Evolutionary conservation across 2,888 invertebrate species (phyloP).

Genomic region (Amiota communis): DNA sequence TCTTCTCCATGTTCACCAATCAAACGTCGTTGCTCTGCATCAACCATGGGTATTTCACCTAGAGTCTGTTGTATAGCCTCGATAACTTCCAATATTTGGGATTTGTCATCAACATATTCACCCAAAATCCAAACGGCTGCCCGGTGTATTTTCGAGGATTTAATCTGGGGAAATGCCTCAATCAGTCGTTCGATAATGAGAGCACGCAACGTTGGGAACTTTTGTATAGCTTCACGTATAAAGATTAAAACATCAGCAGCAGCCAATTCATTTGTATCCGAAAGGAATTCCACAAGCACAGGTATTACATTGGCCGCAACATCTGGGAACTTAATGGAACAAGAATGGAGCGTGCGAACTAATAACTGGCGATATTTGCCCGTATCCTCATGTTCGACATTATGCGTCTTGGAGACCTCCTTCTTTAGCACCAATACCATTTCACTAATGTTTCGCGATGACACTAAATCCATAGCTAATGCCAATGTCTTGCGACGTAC

Average conservation of each 20-base stretch:
- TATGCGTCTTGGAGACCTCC: slow-evolving; percentile 91
- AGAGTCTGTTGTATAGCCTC: slow-evolving; percentile 82
- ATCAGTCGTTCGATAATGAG: slow-evolving; percentile 84
- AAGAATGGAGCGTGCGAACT: slow-evolving; percentile 94
- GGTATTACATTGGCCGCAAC: slow-evolving; percentile 95
- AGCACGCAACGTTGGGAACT: slow-evolving; percentile 86
- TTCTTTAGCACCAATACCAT: slow-evolving; percentile 94
- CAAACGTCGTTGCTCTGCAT: slow-evolving; percentile 80
- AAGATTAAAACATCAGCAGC: slow-evolving; percentile 96
- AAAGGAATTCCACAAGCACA: slow-evolving; percentile 93
- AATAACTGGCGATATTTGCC: slow-evolving; percentile 95
- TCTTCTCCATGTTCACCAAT: slow-evolving; percentile 81
- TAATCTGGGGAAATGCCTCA: slow-evolving; percentile 89
- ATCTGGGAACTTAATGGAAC: slow-evolving; percentile 96
- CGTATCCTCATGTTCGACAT: slow-evolving; percentile 94
- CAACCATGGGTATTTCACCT: slow-evolving; percentile 80
- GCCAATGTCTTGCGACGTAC: slow-evolving; percentile 90
- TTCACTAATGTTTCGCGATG: slow-evolving; percentile 94
- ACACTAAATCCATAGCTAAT: slow-evolving; percentile 91
- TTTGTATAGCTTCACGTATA: slow-evolving; percentile 95
- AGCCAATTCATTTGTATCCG: slow-evolving; percentile 90
- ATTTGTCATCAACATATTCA: slow-evolving; percentile 88
- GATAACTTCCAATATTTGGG: slow-evolving; percentile 87
- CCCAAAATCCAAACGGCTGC: slow-evolving; percentile 98
- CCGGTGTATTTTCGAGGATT: slow-evolving; percentile 92